Percentiles rank a stretch among this genome's conserved stretches.
Evolutionary conservation across 2,797 vertebrate genomes (phyloP).

Genomic region (Rhinichthys osculus): DNA sequence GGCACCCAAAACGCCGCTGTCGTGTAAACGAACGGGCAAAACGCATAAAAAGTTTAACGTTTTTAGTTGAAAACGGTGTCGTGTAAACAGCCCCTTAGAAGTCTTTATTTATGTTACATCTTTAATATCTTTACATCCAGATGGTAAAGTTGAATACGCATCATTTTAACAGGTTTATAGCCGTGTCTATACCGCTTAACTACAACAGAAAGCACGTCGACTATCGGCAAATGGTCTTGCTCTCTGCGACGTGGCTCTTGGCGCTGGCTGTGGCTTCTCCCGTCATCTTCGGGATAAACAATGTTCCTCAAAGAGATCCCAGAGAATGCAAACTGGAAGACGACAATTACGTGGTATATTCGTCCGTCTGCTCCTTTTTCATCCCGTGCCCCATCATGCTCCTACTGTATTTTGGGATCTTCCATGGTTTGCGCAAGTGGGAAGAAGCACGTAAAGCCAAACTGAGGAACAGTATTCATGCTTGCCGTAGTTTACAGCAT

Average conservation of each 20-base stretch:
- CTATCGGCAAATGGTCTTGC: slow-evolving; percentile 85
- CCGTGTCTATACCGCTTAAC: slow-evolving; percentile 87
- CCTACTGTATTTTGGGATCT: slow-evolving; percentile 92
- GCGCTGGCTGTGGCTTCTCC: slow-evolving; percentile 92
- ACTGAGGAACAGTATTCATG: slow-evolving; percentile 82
- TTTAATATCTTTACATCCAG: not conserved
- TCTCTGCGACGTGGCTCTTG: slow-evolving; percentile 91
- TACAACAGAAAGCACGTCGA: slow-evolving; percentile 90
- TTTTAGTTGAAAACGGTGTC: too few species aligned
- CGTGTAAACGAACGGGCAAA: too few species aligned
- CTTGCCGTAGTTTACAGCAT: slow-evolving; percentile 78
- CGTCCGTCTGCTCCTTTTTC: slow-evolving; percentile 95
- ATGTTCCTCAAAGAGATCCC: slow-evolving; percentile 84
- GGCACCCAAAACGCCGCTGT: too few species aligned
- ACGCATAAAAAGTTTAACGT: too few species aligned
- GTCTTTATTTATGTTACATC: not conserved
- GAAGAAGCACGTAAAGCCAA: slow-evolving; percentile 88
- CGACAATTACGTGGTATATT: slow-evolving; percentile 89
- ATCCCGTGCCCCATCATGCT: slow-evolving; percentile 96
- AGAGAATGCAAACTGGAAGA: slow-evolving; percentile 90
- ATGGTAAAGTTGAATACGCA: slow-evolving; percentile 45
- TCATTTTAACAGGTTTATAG: slow-evolving; percentile 87
- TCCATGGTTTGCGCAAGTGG: slow-evolving; percentile 89
- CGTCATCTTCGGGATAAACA: slow-evolving; percentile 91
- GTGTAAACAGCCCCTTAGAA: not conserved